phyloP scores from a whole-genome alignment of 1,140 invertebrate species.

The Ruditapes philippinarum region DNA sequence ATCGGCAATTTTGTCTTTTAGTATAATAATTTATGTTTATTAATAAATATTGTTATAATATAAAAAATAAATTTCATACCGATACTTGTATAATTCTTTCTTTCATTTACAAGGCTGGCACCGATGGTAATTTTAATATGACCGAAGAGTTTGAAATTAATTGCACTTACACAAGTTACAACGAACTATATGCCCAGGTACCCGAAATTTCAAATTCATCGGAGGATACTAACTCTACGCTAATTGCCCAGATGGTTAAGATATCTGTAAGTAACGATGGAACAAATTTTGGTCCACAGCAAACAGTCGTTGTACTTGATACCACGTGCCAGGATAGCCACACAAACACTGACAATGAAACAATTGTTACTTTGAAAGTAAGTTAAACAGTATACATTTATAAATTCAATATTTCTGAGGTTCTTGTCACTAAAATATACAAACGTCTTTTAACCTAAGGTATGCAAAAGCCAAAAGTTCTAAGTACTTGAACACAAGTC shows the following conservation, averaged over 20 bases:
- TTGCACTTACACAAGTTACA: conserved; percentile 12
- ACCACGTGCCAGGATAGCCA: conserved; percentile 15
- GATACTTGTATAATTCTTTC: no score
- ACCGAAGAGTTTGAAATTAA: background rate
- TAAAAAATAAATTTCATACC: no score
- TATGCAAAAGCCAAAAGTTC: no score
- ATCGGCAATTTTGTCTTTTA: no score
- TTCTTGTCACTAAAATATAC: no score
- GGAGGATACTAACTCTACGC: background rate
- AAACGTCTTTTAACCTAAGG: no score
- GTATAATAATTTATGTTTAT: no score
- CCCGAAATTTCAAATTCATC: background rate
- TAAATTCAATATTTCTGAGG: no score
- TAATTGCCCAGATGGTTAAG: background rate
- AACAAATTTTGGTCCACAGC: background rate
- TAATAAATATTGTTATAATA: no score
- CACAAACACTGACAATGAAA: background rate
- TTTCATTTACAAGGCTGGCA: conserved; percentile 11
- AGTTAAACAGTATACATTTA: no score
- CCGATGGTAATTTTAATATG: background rate
- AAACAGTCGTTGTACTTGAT: conserved; percentile 6
- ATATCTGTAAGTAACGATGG: conserved; percentile 45
- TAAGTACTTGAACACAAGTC: background rate
- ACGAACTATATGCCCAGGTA: conserved; percentile 19
- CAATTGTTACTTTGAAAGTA: conserved; percentile 22